phyloP scores from a whole-genome alignment of 2,797 vertebrate genomes.

The Lutra lutra region DNA sequence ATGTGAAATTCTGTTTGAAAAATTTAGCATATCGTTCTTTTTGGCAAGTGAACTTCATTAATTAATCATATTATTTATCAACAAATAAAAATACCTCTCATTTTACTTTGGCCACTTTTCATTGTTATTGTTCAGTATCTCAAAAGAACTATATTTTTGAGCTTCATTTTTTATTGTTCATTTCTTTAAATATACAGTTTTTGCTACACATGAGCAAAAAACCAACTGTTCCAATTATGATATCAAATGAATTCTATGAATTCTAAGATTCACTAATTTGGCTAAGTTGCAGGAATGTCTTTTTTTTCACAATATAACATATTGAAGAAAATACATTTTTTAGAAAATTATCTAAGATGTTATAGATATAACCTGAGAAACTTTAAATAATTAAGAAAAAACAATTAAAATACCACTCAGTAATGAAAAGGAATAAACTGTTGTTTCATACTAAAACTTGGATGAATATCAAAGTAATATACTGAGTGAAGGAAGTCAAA shows the following conservation, averaged over 20 bases:
- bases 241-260: neutral
- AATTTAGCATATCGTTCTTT: neutral
- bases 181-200: neutral
- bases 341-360: neutral
- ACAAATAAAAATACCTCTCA: neutral
- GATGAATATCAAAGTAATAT: neutral
- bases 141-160: neutral
- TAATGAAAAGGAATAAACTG: neutral
- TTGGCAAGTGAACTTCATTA: neutral
- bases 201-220: neutral
- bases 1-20: conserved; percentile 27
- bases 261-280: neutral
- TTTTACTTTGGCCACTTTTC: neutral
- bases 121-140: neutral
- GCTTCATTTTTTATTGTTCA: neutral
- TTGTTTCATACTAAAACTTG: neutral
- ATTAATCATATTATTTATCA: neutral
- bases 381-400: neutral
- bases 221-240: neutral
- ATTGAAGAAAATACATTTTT: neutral
- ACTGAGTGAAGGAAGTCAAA: neutral
- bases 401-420: neutral
- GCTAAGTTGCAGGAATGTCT: neutral
- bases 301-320: neutral
- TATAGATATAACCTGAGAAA: neutral